Base-by-base conservation (phyloP, 1,140 invertebrate genomes). In the Saxidomus purpurata region DNA sequence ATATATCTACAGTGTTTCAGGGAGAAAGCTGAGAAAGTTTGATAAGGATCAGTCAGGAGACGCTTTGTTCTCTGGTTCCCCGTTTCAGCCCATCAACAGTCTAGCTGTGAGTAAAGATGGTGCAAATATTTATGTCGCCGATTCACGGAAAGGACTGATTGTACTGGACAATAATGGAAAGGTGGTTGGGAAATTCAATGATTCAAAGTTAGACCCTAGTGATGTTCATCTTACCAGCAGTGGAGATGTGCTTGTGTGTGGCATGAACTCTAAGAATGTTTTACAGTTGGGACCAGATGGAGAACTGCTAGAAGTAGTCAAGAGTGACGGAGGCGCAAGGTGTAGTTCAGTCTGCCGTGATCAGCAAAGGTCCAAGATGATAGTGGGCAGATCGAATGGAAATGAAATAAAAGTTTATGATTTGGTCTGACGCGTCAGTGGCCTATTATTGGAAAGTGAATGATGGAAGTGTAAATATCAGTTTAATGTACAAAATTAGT, bases 161-260 rank as follows among this genome's bases (percentile, higher is more conserved):
- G 61, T 67, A 31, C 61, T 67, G 4, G 61, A 67, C 28, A 67
- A 36, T 31, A 67, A 67, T 36, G 61, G 61, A 67, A 36, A 67
- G 28, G 61, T 67, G 19, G 6, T 25, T 4, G 17, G 4, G 3
- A 4, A 67, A 31, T 28, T 22, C 61, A 67, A 31, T 67, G 61
- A 25, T 67, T 6, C 61, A 31, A 17, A 67, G 28, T 36, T 67
- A 36, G n/a, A 31, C 1, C 1, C 61, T 31, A 11, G 6, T n/a
- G 31, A 36, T 67, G 28, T 25, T 67, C n/a, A 67, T 67, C 25
- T 67, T 67, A 67, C 61, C 4, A 31, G n/a, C n/a, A 31, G 31
- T 31, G 61, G 61, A 31, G 17, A n/a, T 67, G n/a, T 67, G 4
- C 61, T 67, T 31, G 28, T 67, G 25, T 3, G 3, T 67, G 28